Percentiles rank a stretch among this genome's conserved stretches.
These are phyloP conservation scores for Trissonchulus sp. DNA, from an alignment of 2,888 invertebrate genomes.

Conservation along the genomic window DNA sequence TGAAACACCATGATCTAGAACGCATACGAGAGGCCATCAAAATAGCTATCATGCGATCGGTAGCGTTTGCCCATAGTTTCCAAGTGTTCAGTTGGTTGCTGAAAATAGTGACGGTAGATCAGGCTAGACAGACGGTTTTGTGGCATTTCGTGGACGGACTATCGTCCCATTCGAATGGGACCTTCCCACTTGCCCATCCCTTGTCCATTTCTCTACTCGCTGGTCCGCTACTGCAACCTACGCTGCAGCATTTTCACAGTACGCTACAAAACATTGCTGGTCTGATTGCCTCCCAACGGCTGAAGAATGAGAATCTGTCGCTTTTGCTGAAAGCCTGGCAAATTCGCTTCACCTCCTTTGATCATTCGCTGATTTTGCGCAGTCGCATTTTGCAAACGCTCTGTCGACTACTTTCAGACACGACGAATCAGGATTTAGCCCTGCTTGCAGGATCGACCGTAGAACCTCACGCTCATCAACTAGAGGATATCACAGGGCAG, in stretches of 20 bases:
- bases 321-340: conserved; percentile 50
- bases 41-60: conserved; percentile 67
- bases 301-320: conserved; percentile 42
- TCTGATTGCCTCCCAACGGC: conserved; percentile 32
- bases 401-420: conserved; percentile 41
- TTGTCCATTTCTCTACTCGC: conserved; percentile 24
- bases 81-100: conserved; percentile 89
- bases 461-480: background rate
- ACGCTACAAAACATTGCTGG: background rate
- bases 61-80: conserved; percentile 45
- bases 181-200: conserved; percentile 16
- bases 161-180: background rate
- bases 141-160: conserved; percentile 93
- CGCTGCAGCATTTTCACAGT: conserved; percentile 46
- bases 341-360: conserved; percentile 47
- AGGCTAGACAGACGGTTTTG: conserved; percentile 59
- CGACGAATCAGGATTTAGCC: background rate
- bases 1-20: conserved; percentile 70
- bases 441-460: background rate
- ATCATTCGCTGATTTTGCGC: conserved; percentile 46
- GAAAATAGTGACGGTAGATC: conserved; percentile 77
- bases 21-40: conserved; percentile 77
- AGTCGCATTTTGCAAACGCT: conserved; percentile 48
- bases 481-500: conserved; percentile 48
- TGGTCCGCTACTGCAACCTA: conserved; percentile 28